Conservation (phyloP, 2,888 invertebrate genomes). For the Cephus nigrinus region DNA sequence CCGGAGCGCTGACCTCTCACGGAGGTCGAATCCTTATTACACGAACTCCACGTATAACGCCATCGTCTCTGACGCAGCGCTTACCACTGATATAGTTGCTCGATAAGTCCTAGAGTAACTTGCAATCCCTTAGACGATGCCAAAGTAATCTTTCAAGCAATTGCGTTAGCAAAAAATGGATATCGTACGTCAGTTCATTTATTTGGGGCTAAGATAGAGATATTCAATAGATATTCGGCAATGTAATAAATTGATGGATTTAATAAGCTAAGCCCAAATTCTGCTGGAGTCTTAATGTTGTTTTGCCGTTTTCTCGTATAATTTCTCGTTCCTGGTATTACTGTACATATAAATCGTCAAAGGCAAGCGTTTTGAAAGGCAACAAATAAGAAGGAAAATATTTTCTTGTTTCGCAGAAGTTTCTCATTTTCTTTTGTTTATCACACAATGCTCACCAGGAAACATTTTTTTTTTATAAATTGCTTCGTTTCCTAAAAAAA, state of each 20-base stretch:
- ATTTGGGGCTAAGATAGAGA: neutral
- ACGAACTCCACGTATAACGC: neutral
- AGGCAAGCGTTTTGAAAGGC: neutral
- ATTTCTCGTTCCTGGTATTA: neutral
- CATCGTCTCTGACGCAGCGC: conserved; percentile 23
- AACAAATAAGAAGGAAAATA: neutral
- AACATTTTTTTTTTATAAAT: no score
- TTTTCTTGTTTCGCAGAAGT: neutral
- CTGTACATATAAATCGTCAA: neutral
- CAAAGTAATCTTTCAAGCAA: neutral
- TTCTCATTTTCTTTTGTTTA: neutral
- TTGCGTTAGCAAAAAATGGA: neutral
- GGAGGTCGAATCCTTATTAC: conserved; percentile 32
- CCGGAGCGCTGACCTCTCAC: conserved; percentile 38
- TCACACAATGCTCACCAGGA: neutral
- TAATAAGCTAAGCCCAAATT: neutral
- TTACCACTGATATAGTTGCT: neutral
- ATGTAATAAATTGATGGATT: neutral
- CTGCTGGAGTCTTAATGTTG: neutral
- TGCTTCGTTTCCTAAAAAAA: no score
- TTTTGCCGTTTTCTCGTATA: neutral
- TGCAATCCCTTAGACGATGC: neutral
- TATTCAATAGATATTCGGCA: no score
- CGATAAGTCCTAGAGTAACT: neutral
- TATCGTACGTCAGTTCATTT: neutral